Evolutionary conservation across 2,113 vertebrate genomes (phyloP), one percentile per base, ranked within the genome.

Genomic region (Condylura cristata): DNA sequence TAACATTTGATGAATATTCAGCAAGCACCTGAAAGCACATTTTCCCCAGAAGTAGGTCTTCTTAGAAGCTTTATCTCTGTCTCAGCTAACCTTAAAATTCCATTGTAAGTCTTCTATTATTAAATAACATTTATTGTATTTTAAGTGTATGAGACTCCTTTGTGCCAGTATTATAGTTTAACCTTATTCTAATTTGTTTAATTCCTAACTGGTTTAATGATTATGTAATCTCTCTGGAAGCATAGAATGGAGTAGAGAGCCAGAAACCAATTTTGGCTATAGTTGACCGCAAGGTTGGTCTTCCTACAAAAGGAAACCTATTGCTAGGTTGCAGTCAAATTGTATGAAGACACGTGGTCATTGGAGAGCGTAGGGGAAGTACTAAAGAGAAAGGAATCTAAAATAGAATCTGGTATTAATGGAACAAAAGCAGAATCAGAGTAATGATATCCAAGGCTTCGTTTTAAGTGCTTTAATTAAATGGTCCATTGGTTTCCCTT

Each of bases 1-100:
- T 79, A 93, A 80, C 11, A 26, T 76, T 96, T 89, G 41, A 76
- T 60, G n/a, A 89, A 66, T 88, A 85, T 68, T 87, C n/a, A 83
- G 22, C 24, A 26, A 95, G 41, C 17, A 86, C 79, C 22, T 86
- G 46, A 71, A 61, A 68, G 8, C 26, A 78, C 30, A 68, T 65
- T 91, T 83, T 26, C 0, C 20, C 48, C 51, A 17, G 86, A 82
- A 56, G 10, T 56, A 63, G 6, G 3, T 79, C 22, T 76, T 93
- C 63, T 86, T 14, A 26, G 32, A 72, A 63, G 28, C 11, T 70
- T 70, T 6, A 0, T 26, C 18, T 94, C 74, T 93, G 17, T 37
- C 18, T 74, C 17, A 66, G 9, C 9, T 39, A 91, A 86, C 26
- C 65, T 89, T 92, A 65, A 96, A 80, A 53, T 86, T 58, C 70